Evolutionary conservation across 2,797 vertebrate genomes (phyloP).

Genomic region (Smutsia gigantea): DNA sequence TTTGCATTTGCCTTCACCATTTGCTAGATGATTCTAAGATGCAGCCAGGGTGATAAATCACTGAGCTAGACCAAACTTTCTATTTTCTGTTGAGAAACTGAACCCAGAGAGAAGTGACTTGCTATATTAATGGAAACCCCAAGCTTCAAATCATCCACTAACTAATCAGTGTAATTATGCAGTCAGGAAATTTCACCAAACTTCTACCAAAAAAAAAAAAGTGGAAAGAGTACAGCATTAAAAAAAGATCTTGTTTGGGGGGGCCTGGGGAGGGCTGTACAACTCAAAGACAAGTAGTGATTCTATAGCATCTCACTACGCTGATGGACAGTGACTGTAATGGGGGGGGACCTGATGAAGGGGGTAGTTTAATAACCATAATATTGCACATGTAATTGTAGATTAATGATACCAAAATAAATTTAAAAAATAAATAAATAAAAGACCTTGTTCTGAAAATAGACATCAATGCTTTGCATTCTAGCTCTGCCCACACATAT

Average conservation of each 20-base stretch:
- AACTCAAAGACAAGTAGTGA: too few species aligned
- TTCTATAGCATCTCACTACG: too few species aligned
- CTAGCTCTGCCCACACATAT: background rate
- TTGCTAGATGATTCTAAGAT: background rate
- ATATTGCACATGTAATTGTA: too few species aligned
- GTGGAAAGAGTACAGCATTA: background rate
- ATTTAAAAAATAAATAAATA: too few species aligned
- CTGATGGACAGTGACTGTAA: too few species aligned
- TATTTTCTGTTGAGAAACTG: background rate
- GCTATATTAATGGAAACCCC: background rate
- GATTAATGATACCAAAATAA: too few species aligned
- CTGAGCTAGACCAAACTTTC: background rate
- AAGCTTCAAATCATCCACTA: background rate
- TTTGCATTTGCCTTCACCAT: background rate
- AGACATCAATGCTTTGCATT: background rate
- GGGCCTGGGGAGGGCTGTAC: too few species aligned
- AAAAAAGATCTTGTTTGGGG: too few species aligned
- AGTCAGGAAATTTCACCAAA: constrained; percentile 19
- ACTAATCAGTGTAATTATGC: constrained; percentile 12
- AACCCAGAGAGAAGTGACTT: background rate
- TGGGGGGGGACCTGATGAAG: too few species aligned
- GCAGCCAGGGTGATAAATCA: background rate
- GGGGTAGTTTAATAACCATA: too few species aligned
- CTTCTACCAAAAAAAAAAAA: background rate
- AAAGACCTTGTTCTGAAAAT: constrained; percentile 35